phyloP scores from a whole-genome alignment of 2,113 vertebrate genomes.

The Microtus richardsoni region DNA sequence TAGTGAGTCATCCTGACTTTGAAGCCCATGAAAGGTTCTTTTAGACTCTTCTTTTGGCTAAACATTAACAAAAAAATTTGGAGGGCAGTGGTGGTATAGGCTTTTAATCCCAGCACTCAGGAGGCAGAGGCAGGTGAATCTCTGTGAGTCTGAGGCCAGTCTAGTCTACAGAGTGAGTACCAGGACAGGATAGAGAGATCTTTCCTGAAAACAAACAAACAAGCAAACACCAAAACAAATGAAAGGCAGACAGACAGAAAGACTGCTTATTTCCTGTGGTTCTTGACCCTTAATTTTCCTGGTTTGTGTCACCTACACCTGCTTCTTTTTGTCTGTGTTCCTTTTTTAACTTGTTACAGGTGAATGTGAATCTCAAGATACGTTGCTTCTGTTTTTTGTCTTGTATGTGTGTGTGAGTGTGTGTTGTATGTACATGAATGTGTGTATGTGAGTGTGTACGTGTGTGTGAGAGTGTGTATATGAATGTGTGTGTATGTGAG shows the following conservation, averaged over 20 bases:
- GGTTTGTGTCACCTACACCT: not conserved
- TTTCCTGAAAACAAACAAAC: not conserved
- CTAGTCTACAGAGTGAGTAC: not conserved
- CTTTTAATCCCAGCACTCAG: not conserved
- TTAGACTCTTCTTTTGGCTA: not conserved
- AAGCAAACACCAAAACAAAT: not conserved
- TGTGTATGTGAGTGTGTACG: no score
- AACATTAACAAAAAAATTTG: not conserved
- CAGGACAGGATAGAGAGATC: not conserved
- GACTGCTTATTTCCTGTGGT: not conserved
- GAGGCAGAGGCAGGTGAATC: not conserved
- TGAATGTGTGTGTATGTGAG: no score
- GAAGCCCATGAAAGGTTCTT: not conserved
- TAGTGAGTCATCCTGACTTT: not conserved
- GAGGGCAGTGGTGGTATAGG: not conserved
- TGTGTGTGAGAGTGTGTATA: no score
- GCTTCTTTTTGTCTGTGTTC: not conserved
- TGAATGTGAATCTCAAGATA: not conserved
- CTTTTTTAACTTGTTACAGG: not conserved
- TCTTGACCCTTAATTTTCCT: not conserved
- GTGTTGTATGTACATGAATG: not conserved
- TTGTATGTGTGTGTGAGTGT: not conserved
- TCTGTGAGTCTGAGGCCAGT: not conserved
- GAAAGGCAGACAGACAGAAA: not conserved
- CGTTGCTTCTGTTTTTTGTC: not conserved